Evolutionary conservation across 2,797 vertebrate species (phyloP).

Genomic region (Leptoclinus maculatus): DNA sequence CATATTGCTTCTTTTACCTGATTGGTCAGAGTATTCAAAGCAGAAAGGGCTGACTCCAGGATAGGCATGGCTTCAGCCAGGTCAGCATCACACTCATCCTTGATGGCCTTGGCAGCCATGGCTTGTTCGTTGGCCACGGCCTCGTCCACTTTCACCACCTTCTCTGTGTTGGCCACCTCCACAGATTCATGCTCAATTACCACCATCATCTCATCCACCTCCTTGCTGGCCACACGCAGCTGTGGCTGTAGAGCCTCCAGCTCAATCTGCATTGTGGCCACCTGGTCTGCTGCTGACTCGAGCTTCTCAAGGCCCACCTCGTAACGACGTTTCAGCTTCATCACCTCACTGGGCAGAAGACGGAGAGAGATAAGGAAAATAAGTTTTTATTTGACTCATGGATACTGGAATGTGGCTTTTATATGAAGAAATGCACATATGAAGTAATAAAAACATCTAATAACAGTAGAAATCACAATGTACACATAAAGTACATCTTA

Average conservation of each 20-base stretch:
- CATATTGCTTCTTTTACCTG: slow-evolving; percentile 80
- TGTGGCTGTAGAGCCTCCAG: slow-evolving; percentile 92
- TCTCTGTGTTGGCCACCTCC: slow-evolving; percentile 91
- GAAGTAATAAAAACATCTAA: background rate
- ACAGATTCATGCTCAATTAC: slow-evolving; percentile 89
- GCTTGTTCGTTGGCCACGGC: slow-evolving; percentile 89
- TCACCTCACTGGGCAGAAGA: slow-evolving; percentile 85
- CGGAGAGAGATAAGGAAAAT: background rate
- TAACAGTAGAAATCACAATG: background rate
- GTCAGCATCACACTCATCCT: slow-evolving; percentile 93
- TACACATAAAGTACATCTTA: background rate
- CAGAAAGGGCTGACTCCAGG: slow-evolving; percentile 88
- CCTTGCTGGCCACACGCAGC: slow-evolving; percentile 86
- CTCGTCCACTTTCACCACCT: slow-evolving; percentile 91
- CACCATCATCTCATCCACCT: slow-evolving; percentile 91
- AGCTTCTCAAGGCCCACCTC: slow-evolving; percentile 93
- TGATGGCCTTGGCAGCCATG: slow-evolving; percentile 92
- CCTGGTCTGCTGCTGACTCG: slow-evolving; percentile 89
- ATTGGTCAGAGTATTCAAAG: slow-evolving; percentile 89
- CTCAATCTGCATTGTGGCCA: slow-evolving; percentile 89
- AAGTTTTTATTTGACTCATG: background rate
- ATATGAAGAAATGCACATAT: background rate
- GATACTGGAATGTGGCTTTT: background rate
- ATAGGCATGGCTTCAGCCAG: slow-evolving; percentile 89
- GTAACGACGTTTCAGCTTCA: slow-evolving; percentile 89